Conservation (phyloP, 2,888 invertebrate genomes). For the Stratiomys singularior region DNA sequence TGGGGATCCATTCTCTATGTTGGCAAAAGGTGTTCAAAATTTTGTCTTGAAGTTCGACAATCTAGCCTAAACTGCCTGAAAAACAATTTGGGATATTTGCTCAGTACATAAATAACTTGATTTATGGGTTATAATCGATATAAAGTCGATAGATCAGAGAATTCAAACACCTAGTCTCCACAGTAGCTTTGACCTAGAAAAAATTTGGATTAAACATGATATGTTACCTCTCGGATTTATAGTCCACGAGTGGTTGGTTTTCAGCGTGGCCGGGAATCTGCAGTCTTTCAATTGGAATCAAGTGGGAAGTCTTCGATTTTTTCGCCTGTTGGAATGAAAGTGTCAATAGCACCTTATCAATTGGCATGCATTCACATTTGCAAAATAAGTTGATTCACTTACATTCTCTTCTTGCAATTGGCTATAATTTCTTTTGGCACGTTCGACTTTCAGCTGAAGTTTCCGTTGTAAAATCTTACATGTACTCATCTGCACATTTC, state of each 20-base stretch:
- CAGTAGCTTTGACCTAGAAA: too few species aligned
- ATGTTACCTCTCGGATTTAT: slow-evolving; percentile 63
- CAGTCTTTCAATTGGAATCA: slow-evolving; percentile 64
- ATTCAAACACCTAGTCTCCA: too few species aligned
- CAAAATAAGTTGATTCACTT: background rate
- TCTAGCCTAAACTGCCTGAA: too few species aligned
- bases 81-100: too few species aligned
- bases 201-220: background rate
- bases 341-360: background rate
- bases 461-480: slow-evolving; percentile 65
- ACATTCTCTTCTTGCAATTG: slow-evolving; percentile 60
- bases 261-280: slow-evolving; percentile 64
- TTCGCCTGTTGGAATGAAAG: slow-evolving; percentile 56
- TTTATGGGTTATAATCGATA: too few species aligned
- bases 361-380: too few species aligned
- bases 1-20: too few species aligned
- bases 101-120: too few species aligned
- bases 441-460: slow-evolving; percentile 65
- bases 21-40: too few species aligned
- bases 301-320: slow-evolving; percentile 61
- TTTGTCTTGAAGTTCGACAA: too few species aligned
- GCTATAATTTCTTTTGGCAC: slow-evolving; percentile 64
- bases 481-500: slow-evolving; percentile 59
- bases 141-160: too few species aligned
- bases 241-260: slow-evolving; percentile 64